Evolutionary conservation across 2,888 invertebrate genomes (phyloP).

Genomic region (Tetranychus truncatus): DNA sequence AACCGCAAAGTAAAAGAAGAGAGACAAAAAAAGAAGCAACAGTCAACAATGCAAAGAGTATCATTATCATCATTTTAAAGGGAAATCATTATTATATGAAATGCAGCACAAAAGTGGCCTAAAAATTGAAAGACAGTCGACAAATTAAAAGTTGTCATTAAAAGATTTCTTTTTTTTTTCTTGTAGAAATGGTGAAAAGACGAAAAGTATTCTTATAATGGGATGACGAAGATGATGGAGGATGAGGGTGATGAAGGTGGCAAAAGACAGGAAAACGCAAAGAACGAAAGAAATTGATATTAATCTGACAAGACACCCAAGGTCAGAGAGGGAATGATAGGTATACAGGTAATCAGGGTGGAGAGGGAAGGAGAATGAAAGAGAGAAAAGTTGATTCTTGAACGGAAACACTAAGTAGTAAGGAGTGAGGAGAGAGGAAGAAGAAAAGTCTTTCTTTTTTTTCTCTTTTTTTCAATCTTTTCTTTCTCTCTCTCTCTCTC

Average conservation of each 20-base stretch:
- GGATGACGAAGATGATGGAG: background rate
- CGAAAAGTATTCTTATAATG: background rate
- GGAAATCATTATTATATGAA: no score
- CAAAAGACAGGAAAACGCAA: background rate
- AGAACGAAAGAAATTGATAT: background rate
- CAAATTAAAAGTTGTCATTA: no score
- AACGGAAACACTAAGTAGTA: background rate
- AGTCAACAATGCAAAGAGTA: no score
- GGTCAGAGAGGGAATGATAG: background rate
- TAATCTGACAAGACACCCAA: background rate
- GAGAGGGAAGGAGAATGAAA: background rate
- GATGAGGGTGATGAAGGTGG: conserved; percentile 4
- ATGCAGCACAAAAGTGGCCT: no score
- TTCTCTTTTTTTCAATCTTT: background rate
- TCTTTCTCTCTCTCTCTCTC: background rate
- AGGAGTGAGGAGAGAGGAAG: conserved; percentile 4
- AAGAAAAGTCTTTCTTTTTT: no score
- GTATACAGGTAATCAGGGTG: background rate
- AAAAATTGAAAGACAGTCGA: no score
- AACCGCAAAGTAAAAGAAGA: no score
- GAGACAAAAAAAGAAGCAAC: background rate
- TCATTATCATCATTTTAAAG: no score
- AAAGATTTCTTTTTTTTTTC: no score
- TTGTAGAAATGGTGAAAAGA: no score
- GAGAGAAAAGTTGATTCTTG: conserved; percentile 1